These are phyloP conservation scores for Leptogaster cylindrica DNA, from an alignment of 2,888 invertebrate species.

Conservation along the genomic window DNA sequence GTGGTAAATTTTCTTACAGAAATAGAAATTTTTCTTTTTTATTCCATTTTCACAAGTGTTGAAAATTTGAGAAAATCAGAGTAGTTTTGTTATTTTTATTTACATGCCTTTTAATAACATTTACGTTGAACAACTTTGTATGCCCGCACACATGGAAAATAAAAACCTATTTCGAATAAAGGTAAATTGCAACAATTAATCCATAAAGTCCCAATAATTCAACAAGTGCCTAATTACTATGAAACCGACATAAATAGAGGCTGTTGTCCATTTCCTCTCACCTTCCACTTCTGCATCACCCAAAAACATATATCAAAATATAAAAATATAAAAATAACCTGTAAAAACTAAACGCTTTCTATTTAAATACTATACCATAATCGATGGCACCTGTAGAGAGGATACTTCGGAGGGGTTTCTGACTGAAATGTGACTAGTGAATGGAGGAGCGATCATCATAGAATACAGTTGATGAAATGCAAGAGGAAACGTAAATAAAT, in stretches of 20 bases:
- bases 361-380: slow-evolving; percentile 64
- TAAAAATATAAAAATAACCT: slow-evolving; percentile 96
- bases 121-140: not conserved
- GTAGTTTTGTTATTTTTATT: too few species aligned
- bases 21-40: not conserved
- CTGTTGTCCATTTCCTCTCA: slow-evolving; percentile 98
- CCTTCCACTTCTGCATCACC: slow-evolving; percentile 99
- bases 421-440: too few species aligned
- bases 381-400: slow-evolving; percentile 72
- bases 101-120: too few species aligned
- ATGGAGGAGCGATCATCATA: too few species aligned
- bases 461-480: too few species aligned
- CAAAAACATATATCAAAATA: too few species aligned
- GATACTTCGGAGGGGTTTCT: slow-evolving; percentile 67
- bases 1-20: too few species aligned
- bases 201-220: slow-evolving; percentile 99
- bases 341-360: slow-evolving; percentile 64
- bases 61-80: slow-evolving; percentile 1
- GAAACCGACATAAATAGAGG: slow-evolving; percentile 99
- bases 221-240: slow-evolving; percentile 99
- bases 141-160: too few species aligned
- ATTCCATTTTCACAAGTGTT: not conserved
- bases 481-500: slow-evolving; percentile 35
- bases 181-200: slow-evolving; percentile 98
- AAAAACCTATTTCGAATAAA: slow-evolving; percentile 85